Evolutionary conservation across 2,113 vertebrate genomes (phyloP).

Genomic region (Pluvialis apricaria): DNA sequence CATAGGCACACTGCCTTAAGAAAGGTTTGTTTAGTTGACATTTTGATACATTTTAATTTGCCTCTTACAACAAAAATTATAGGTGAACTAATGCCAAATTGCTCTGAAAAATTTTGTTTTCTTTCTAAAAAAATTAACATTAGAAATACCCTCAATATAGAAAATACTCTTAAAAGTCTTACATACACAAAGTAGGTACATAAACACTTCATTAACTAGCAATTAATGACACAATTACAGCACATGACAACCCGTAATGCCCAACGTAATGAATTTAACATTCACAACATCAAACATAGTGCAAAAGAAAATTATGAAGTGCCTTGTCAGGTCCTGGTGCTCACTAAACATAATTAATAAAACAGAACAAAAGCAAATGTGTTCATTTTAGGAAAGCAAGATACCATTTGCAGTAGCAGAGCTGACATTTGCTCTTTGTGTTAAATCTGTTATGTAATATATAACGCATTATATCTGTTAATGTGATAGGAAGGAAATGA

Average conservation of each 20-base stretch:
- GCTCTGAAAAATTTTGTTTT: neutral
- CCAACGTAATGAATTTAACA: neutral
- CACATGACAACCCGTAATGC: neutral
- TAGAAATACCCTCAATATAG: neutral
- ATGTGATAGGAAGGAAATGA: neutral
- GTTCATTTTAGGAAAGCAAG: neutral
- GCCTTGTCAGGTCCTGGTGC: neutral
- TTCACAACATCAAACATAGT: neutral
- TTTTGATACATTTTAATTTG: neutral
- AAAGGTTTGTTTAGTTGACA: neutral
- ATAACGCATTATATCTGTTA: neutral
- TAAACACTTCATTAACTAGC: neutral
- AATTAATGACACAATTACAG: neutral
- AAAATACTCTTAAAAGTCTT: neutral
- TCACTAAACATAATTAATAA: neutral
- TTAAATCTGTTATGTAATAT: neutral
- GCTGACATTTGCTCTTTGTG: neutral
- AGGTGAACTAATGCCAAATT: neutral
- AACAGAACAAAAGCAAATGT: neutral
- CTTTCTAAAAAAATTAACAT: neutral
- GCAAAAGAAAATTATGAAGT: neutral
- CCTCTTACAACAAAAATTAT: neutral
- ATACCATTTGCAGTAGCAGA: neutral
- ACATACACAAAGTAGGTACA: neutral
- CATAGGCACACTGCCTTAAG: neutral